A percentile compares a stretch with the other conserved stretches of the same genome.
Conservation (phyloP, 2,113 vertebrate species). For the Gymnarchus niloticus region DNA sequence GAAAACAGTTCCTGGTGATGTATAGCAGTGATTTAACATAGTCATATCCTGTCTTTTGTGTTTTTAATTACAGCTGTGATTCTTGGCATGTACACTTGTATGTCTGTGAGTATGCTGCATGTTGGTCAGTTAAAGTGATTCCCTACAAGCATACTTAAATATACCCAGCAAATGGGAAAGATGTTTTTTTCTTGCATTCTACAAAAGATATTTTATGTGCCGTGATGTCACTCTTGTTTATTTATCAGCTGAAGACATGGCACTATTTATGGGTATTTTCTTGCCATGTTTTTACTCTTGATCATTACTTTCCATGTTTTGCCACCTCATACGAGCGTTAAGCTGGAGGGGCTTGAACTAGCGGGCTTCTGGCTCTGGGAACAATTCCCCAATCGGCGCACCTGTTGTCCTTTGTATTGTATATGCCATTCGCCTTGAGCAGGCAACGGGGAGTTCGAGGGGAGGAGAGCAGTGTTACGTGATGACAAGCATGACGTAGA, state of each 20-base stretch:
- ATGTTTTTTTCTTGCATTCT: background rate
- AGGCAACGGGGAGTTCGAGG: background rate
- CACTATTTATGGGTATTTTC: background rate
- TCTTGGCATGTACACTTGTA: background rate
- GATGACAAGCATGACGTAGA: background rate
- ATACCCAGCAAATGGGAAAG: background rate
- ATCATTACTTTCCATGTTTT: background rate
- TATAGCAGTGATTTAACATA: conserved; percentile 32
- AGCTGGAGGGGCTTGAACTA: background rate
- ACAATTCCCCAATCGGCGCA: background rate
- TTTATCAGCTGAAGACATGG: background rate
- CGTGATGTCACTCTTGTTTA: background rate
- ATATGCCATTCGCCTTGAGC: background rate
- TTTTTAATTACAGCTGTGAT: conserved; percentile 27
- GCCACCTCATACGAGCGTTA: background rate
- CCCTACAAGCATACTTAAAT: background rate
- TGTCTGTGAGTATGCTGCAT: background rate
- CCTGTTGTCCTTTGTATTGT: background rate
- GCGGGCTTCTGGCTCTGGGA: background rate
- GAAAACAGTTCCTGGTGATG: conserved; percentile 36
- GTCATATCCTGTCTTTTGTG: conserved; percentile 20
- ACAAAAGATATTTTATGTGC: background rate
- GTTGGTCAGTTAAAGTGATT: background rate
- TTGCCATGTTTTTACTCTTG: background rate
- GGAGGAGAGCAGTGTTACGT: background rate